phyloP scores from a whole-genome alignment of 2,797 vertebrate genomes.

The Chelmon rostratus region DNA sequence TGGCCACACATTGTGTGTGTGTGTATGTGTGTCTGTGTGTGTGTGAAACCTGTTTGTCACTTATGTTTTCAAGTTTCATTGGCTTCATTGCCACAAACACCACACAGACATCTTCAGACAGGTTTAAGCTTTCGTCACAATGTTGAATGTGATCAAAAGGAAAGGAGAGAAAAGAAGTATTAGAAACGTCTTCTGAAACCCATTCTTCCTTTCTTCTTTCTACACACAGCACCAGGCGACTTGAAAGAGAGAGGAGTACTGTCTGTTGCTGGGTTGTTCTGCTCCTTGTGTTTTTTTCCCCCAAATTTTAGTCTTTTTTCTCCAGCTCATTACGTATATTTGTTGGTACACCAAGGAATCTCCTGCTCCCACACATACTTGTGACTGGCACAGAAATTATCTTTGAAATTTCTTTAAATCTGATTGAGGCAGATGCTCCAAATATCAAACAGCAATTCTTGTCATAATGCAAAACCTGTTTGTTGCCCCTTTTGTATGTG shows the following conservation, averaged over 20 bases:
- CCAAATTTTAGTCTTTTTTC: background rate
- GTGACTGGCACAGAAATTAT: background rate
- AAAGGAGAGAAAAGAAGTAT: background rate
- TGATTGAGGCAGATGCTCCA: background rate
- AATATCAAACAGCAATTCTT: background rate
- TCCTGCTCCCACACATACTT: conserved; percentile 16
- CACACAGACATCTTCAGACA: too few relatives aligned
- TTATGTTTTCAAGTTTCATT: background rate
- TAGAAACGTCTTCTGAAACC: background rate
- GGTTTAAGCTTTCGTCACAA: conserved; percentile 9
- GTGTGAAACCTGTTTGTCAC: background rate
- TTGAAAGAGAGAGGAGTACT: background rate
- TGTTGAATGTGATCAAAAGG: background rate
- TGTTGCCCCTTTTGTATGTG: background rate
- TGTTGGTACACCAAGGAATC: background rate
- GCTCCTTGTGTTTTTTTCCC: background rate
- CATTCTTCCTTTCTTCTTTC: background rate
- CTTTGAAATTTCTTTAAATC: conserved; percentile 18
- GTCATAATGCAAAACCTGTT: background rate
- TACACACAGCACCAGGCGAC: background rate
- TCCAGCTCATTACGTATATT: background rate
- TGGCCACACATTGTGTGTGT: background rate
- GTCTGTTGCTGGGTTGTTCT: background rate
- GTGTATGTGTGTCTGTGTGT: background rate
- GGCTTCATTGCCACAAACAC: background rate